Evolutionary conservation across 2,797 vertebrate species (phyloP), one percentile per base, ranked within the genome.

Genomic region (Sebastes hubbsi): DNA sequence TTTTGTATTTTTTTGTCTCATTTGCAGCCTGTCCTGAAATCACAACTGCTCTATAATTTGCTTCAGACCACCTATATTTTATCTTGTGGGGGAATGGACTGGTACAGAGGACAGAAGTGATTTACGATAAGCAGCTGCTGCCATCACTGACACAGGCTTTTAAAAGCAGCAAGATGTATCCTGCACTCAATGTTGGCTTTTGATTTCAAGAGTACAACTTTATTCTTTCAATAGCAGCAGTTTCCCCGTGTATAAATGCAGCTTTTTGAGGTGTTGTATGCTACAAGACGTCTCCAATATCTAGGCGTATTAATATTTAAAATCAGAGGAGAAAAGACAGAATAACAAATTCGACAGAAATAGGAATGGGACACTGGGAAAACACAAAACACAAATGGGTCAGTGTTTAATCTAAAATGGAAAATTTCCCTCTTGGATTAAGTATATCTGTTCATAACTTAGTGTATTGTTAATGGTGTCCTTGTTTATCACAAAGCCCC

Each of bases 91-190:
- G 55, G 75, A 86, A 54, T 14, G 32, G 73, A 84, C 32, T 22
- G 29, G 80, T 76, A 77, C 24, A 72, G 68, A 83, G 46, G 65
- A 65, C 49, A 74, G 30, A 30, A 58, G 60, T 82, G 82, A 89
- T 87, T 90, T 88, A 86, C 87, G 81, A 81, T 46, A 66, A 77
- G 79, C 81, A 85, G 85, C 84, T 90, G 86, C 84, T 90, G 83
- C 76, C 75, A 75, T 73, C 56, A 54, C 22, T 52, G 66, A 72
- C 72, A 55, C 42, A 22, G 66, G 70, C 60, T 84, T 82, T 72
- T 76, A 76, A 86, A 87, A 86, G 56, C 64, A 60, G 24, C 29
- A 67, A 61, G 56, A 64, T 68, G 54, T 58, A 58, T 46, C 62
- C 46, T 24, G 34, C n/a, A 62, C 59, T 22, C n/a, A 24, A 9